Evolutionary conservation across 2,113 vertebrate species (phyloP).

Genomic region (Rhinopithecus roxellana): DNA sequence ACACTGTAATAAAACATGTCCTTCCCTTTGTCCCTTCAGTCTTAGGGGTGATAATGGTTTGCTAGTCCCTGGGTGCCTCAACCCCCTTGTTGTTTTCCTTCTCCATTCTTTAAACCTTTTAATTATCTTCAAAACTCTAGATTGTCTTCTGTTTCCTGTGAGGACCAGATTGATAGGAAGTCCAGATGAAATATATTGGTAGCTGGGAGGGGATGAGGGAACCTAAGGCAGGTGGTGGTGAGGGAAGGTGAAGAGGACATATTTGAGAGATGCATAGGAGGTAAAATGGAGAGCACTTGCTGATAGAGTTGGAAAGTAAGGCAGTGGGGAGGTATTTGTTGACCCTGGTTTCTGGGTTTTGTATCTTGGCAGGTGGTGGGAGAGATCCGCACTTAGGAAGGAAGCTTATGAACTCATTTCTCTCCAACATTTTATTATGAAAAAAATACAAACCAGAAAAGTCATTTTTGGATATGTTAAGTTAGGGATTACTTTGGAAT

Average conservation of each 20-base stretch:
- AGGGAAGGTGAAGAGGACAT: background rate
- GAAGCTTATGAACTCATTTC: background rate
- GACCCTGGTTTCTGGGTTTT: background rate
- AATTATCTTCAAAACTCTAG: background rate
- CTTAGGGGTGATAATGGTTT: background rate
- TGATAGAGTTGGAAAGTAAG: background rate
- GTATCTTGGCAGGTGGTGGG: background rate
- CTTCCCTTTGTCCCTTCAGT: background rate
- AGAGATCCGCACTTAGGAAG: background rate
- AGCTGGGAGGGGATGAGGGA: background rate
- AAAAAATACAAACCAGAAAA: slow-evolving; percentile 16
- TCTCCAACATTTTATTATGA: background rate
- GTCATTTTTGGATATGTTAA: background rate
- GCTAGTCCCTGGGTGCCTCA: background rate
- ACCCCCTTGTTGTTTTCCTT: background rate
- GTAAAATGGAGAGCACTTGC: background rate
- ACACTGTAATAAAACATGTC: background rate
- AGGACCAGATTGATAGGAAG: background rate
- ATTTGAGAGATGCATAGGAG: background rate
- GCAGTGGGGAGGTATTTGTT: background rate
- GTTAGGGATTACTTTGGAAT: background rate
- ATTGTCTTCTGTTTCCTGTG: background rate
- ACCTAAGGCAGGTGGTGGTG: background rate
- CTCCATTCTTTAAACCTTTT: background rate
- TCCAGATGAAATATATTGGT: background rate